A percentile compares a stretch with the other conserved stretches of the same genome.
phyloP scores from a whole-genome alignment of 2,797 vertebrate species.

The Natrix natrix region DNA sequence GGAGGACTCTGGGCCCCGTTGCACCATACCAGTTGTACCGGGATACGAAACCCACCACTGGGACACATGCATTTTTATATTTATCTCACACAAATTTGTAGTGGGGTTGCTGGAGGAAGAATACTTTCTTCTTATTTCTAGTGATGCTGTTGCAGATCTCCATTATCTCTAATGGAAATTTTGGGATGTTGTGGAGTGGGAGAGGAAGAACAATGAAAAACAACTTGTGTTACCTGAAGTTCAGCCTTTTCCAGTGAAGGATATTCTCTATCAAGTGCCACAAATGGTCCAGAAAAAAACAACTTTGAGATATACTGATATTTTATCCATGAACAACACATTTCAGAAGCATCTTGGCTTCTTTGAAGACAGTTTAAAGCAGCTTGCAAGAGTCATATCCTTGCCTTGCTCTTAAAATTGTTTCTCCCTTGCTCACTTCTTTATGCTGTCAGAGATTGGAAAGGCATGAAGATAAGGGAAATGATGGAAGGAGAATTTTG shows the following conservation, averaged over 20 bases:
- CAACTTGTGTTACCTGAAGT: neutral
- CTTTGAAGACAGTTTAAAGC: neutral
- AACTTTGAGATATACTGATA: neutral
- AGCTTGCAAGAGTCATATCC: neutral
- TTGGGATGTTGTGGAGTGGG: neutral
- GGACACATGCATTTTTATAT: neutral
- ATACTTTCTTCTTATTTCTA: neutral
- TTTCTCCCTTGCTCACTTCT: neutral
- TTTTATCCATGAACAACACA: neutral
- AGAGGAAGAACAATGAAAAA: neutral
- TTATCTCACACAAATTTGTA: neutral
- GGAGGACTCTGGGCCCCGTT: too few species aligned
- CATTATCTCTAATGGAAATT: neutral
- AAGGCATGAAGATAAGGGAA: neutral
- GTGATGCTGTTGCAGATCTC: neutral
- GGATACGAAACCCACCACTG: too few species aligned
- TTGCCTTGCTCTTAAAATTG: neutral
- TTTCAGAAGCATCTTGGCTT: neutral
- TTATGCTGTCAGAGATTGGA: neutral
- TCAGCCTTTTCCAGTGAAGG: neutral
- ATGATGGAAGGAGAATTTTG: neutral
- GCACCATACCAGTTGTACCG: too few species aligned
- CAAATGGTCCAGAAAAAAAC: neutral
- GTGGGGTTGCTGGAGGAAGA: neutral
- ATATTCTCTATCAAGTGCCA: neutral